Percentiles rank a stretch among this genome's conserved stretches.
Evolutionary conservation across 2,113 vertebrate genomes (phyloP).

Genomic region (Dendropsophus ebraccatus): DNA sequence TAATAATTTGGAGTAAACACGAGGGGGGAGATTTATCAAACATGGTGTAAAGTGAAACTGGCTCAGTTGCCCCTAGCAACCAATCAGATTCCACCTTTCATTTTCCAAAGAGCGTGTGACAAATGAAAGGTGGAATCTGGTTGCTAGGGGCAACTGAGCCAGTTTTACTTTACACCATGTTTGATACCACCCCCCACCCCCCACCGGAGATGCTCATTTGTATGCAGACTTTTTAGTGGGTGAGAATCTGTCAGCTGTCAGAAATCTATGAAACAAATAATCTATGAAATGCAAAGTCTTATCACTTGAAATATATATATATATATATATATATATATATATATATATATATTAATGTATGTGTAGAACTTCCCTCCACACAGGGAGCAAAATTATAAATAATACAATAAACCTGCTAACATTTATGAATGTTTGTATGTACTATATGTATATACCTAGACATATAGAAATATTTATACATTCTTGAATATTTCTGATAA

Average conservation of each 20-base stretch:
- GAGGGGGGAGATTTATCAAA: no score
- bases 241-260: slow-evolving; percentile 35
- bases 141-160: no score
- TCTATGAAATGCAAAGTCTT: slow-evolving; percentile 22
- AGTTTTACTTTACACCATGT: no score
- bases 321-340: background rate
- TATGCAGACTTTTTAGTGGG: slow-evolving; percentile 3
- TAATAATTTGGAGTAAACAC: background rate
- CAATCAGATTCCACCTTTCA: no score
- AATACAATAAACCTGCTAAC: background rate
- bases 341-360: background rate
- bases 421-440: background rate
- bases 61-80: no score
- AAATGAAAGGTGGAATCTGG: no score
- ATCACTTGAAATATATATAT: background rate
- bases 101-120: no score
- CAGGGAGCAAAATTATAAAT: background rate
- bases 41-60: no score
- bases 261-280: slow-evolving; percentile 36
- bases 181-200: no score
- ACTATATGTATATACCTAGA: no score
- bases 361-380: background rate
- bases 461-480: no score
- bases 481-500: no score
- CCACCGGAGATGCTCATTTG: background rate